Evolutionary conservation across 2,888 invertebrate genomes (phyloP).

Genomic region (Drosophila cognata): DNA sequence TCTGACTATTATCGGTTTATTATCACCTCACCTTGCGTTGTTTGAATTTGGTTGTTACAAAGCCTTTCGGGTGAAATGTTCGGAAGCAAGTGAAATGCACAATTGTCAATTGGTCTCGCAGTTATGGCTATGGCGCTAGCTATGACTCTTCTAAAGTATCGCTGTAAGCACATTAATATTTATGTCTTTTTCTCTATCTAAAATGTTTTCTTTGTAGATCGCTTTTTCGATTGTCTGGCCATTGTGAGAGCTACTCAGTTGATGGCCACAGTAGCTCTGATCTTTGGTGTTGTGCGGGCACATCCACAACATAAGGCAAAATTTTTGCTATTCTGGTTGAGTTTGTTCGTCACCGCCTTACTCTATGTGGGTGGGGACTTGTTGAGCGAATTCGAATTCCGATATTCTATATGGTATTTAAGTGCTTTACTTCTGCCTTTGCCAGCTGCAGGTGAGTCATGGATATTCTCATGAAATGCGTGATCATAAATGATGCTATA

Average conservation of each 20-base stretch:
- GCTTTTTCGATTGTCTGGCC: too few relatives aligned
- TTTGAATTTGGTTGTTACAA: neutral
- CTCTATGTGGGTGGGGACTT: neutral
- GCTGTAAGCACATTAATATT: neutral
- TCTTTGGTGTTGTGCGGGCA: slow-evolving; percentile 10
- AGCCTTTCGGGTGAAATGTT: neutral
- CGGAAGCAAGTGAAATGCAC: neutral
- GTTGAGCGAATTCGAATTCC: neutral
- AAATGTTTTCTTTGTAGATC: neutral
- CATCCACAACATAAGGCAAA: slow-evolving; percentile 7
- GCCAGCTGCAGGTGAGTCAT: slow-evolving; percentile 10
- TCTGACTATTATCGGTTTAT: neutral
- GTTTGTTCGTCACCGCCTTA: neutral
- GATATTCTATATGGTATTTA: neutral
- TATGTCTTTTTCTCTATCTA: neutral
- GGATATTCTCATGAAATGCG: neutral
- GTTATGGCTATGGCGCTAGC: neutral
- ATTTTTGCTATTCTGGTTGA: slow-evolving; percentile 17
- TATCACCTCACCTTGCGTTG: neutral
- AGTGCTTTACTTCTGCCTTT: neutral
- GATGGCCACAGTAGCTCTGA: slow-evolving; percentile 1
- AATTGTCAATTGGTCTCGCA: neutral
- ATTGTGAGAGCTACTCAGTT: neutral
- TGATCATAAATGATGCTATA: neutral
- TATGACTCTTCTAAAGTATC: neutral